Evolutionary conservation across 1,140 invertebrate species (phyloP), one percentile per base, ranked within the genome.

Genomic region (Leptoteleia sp.): DNA sequence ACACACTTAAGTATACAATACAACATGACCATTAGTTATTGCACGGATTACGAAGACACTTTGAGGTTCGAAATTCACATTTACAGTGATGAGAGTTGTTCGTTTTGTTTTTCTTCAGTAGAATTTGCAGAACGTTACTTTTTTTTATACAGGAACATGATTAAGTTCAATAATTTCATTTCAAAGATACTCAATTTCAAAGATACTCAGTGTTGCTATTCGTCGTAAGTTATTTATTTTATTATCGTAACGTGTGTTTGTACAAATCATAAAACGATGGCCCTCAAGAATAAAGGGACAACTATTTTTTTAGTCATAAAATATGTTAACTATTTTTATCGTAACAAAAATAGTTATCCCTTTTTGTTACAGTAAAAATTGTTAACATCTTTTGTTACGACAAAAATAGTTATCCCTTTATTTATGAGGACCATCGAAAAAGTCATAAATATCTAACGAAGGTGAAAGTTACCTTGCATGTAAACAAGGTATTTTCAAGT

Each of bases 11-110:
- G 12, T 64, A 55, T 77, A 59, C 43, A 70, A 43, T 77, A 70
- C 48, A 76, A 70, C 57, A 62, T 57, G 73, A 64, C 27, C 57
- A 70, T 68, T 64, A 70, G 70, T 76, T 76, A 76, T 76, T 76
- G 73, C 73, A 76, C 64, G 64, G 25, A 77, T 77, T 77, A 70
- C 52, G 65, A 77, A 71, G 64, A 77, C 65, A 70, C 65, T 77
- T 65, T 64, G 57, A 70, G 73, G 59, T 70, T 77, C 64, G 73
- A 77, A 77, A 68, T 64, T 77, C 43, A 65, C 64, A 52, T 50
- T 9, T 52, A 77, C 59, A 59, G 42, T 70, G 25, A 62, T 54
- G 17, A 68, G 29, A 64, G 40, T 64, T 57, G 40, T 52, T 48
- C 16, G 15, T 62, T n/a, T n/a, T n/a, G n/a, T 35, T 55, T 12